Evolutionary conservation across 2,888 invertebrate genomes (phyloP), one percentile per base, ranked within the genome.

Genomic region (Neoitamus cyanurus): DNA sequence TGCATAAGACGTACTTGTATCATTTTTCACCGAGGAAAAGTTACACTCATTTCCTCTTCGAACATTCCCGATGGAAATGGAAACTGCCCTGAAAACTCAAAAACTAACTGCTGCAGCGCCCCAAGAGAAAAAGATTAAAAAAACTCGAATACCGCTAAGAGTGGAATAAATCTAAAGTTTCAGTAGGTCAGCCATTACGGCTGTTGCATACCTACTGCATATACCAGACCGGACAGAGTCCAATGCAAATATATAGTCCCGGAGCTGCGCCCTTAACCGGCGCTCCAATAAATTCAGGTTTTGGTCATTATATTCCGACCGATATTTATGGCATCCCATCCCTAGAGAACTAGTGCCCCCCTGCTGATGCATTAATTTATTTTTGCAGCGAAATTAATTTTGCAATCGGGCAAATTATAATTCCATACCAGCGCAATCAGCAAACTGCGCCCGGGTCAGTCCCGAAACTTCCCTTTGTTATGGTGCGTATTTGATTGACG

Each of bases 221-320:
- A 15, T 6, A 15, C 25, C 7, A 9, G 20, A 25, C 15, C 7
- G 7, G 25, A 7, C 25, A 37, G 20, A n/a, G 20, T 20, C 31
- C 73, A 13, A 75, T 36, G 42, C 28, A 75, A 75, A 75, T n/a
- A n/a, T n/a, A n/a, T 75, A 28, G 11, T 7, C 25, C 37, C 28
- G 37, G 5, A 83, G 25, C 42, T 36, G 36, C 36, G 69, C 42
- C 30, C 83, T 30, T 83, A 34, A 34, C 69, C 83, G n/a, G 15
- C 46, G 34, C 28, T 30, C 75, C 25, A 69, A 85, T 85, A 85
- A 85, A 83, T 85, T 85, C 36, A 13, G 69, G 46, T 85, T 78
- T 73, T 48, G 31, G 36, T 30, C 85, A 85, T 85, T 75, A 85
- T 69, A 83, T 85, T 42, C n/a, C 42, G 70, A 46, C 11, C 75